Percentiles rank a stretch among this genome's conserved stretches.
phyloP scores from a whole-genome alignment of 2,797 vertebrate genomes.

The Kryptolebias ocellatus region DNA sequence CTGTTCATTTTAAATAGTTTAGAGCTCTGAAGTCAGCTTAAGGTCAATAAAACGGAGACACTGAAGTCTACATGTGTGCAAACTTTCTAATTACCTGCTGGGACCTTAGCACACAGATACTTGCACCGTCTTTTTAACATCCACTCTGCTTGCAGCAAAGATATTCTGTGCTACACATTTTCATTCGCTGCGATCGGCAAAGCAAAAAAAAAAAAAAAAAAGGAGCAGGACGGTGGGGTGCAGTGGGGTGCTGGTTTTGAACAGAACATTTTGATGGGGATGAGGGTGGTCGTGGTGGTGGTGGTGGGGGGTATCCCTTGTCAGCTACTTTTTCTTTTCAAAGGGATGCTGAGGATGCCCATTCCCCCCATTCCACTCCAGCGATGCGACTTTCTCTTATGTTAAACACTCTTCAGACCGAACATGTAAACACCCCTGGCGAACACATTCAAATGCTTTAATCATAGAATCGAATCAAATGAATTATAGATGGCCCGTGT shows the following conservation, averaged over 20 bases:
- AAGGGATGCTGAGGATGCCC: constrained; percentile 58
- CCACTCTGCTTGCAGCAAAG: constrained; percentile 51
- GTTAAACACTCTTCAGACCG: constrained; percentile 78
- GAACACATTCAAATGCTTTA: constrained; percentile 80
- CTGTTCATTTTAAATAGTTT: not conserved
- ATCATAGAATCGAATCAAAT: constrained; percentile 82
- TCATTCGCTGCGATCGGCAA: constrained; percentile 41
- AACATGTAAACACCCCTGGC: constrained; percentile 79
- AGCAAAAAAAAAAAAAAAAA: not conserved
- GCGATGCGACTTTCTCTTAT: constrained; percentile 74
- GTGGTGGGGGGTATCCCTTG: constrained; percentile 56
- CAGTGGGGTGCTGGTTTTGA: constrained; percentile 19
- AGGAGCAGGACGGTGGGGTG: not conserved
- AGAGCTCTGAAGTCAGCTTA: constrained; percentile 18
- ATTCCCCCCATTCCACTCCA: constrained; percentile 20
- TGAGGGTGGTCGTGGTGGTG: not conserved
- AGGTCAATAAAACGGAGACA: constrained; percentile 42
- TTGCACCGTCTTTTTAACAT: constrained; percentile 49
- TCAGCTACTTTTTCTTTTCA: constrained; percentile 75
- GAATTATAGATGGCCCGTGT: constrained; percentile 79
- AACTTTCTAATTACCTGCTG: constrained; percentile 55
- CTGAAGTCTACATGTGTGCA: constrained; percentile 38
- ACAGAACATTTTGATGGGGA: constrained; percentile 38
- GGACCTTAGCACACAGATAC: constrained; percentile 52
- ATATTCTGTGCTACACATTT: constrained; percentile 58